phyloP scores from a whole-genome alignment of 2,113 vertebrate species.

The Protomyctophum bolini region DNA sequence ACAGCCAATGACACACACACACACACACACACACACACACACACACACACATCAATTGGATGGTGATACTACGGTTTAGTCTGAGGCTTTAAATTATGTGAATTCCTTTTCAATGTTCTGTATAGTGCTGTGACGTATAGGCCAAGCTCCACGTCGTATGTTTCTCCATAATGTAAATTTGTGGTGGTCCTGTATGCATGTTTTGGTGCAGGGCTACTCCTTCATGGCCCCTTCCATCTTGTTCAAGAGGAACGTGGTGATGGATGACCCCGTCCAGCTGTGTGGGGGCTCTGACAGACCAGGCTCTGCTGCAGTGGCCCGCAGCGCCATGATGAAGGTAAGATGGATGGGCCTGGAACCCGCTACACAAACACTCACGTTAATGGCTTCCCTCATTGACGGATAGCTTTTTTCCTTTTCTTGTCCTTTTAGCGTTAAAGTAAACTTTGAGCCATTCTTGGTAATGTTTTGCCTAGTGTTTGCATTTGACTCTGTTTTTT shows the following conservation, averaged over 20 bases:
- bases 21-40: too few relatives aligned
- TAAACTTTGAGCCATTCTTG: constrained; percentile 13
- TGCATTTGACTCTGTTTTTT: background rate
- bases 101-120: constrained; percentile 6
- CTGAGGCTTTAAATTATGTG: too few relatives aligned
- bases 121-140: background rate
- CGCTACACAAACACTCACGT: constrained; percentile 57
- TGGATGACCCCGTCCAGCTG: constrained; percentile 88
- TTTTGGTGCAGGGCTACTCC: constrained; percentile 87
- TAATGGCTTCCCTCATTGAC: constrained; percentile 56
- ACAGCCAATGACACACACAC: constrained; percentile 54
- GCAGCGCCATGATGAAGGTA: constrained; percentile 99
- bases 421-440: constrained; percentile 4
- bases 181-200: constrained; percentile 26
- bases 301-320: constrained; percentile 86
- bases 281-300: constrained; percentile 87
- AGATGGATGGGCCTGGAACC: constrained; percentile 42
- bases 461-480: constrained; percentile 7
- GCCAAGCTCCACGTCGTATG: background rate
- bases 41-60: background rate
- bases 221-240: constrained; percentile 97
- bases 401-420: constrained; percentile 15
- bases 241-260: constrained; percentile 95
- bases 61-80: constrained; percentile 2
- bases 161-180: constrained; percentile 41